Base-by-base conservation (phyloP, 53 echinoderm and acorn worm genomes). In the Pentamera pediparva region DNA sequence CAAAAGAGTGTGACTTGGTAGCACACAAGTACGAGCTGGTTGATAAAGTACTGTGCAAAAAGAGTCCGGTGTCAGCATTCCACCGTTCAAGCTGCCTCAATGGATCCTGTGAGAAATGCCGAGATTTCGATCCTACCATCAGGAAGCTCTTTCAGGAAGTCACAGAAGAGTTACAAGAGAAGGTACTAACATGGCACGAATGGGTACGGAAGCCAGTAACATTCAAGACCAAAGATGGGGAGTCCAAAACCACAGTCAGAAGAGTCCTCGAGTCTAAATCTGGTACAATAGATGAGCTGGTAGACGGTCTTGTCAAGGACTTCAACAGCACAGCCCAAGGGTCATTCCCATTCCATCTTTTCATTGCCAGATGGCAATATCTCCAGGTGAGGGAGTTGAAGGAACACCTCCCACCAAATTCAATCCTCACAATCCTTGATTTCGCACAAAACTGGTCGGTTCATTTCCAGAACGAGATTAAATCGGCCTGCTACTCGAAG, bases 381-480 rank as follows among this genome's bases (percentile, higher is more conserved):
- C 50, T 50, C 3, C 50, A 50, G 22, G 50, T 50, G 22, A 50
- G 50, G 18, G 50, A 50, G 8, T 3, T 50, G 50, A 50, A 50
- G 22, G 50, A 50, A 22, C 4, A 6, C 8, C 50, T 50, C 50
- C 50, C 50, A 4, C 7, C 3, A 3, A 3, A 3, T 22, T 19
- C 4, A 4, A 6, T 4, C 22, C n/a, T 4, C 7, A 50, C 50
- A 6, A 50, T 4, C 22, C 22, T 50, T n/a, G 50, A 67, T 12
- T 83, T 77, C 28, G 77, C 77, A 9, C 57, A 77, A 39, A 83
- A 83, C 59, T 76, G 53, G 26, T 56, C 65, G 15, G 63, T 76
- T 33, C 60, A 49, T 32, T 59, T 41, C 50, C 83, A 77, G 49
- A 45, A 76, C 40, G 77, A 77, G 27, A 76, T 59, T 15, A 76